Evolutionary conservation across 2,113 vertebrate species (phyloP).

Genomic region (Gasterosteus nipponicus): DNA sequence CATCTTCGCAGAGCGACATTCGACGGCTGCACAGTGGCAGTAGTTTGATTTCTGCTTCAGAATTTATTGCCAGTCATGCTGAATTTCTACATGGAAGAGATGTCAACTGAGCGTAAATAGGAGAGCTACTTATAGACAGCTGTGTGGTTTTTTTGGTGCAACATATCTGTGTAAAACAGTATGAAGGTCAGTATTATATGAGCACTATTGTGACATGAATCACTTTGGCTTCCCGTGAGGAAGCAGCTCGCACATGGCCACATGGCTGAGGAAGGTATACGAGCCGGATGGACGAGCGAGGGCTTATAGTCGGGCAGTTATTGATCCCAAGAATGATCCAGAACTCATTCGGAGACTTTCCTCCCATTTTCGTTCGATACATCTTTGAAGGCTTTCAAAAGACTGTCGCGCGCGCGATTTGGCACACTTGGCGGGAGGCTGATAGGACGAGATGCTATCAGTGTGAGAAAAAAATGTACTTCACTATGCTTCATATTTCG

Average conservation of each 20-base stretch:
- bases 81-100: slow-evolving; percentile 22
- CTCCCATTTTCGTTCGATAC: slow-evolving; percentile 73
- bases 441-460: slow-evolving; percentile 69
- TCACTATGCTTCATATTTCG: slow-evolving; percentile 64
- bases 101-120: slow-evolving; percentile 41
- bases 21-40: slow-evolving; percentile 14
- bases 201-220: slow-evolving; percentile 53
- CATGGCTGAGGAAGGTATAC: no score
- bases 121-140: slow-evolving; percentile 39
- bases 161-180: slow-evolving; percentile 24
- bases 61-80: slow-evolving; percentile 35
- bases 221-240: neutral
- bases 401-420: slow-evolving; percentile 61
- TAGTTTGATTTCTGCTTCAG: slow-evolving; percentile 33
- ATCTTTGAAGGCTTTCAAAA: slow-evolving; percentile 73
- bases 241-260: no score
- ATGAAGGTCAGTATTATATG: slow-evolving; percentile 42
- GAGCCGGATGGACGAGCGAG: no score
- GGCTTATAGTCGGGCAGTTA: slow-evolving; percentile 74
- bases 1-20: slow-evolving; percentile 2
- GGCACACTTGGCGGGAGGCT: slow-evolving; percentile 57
- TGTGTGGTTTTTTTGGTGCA: slow-evolving; percentile 27
- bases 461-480: slow-evolving; percentile 73
- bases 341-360: slow-evolving; percentile 76
- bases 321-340: slow-evolving; percentile 80